phyloP scores from a whole-genome alignment of 2,113 vertebrate genomes.

The Desmodus rotundus region DNA sequence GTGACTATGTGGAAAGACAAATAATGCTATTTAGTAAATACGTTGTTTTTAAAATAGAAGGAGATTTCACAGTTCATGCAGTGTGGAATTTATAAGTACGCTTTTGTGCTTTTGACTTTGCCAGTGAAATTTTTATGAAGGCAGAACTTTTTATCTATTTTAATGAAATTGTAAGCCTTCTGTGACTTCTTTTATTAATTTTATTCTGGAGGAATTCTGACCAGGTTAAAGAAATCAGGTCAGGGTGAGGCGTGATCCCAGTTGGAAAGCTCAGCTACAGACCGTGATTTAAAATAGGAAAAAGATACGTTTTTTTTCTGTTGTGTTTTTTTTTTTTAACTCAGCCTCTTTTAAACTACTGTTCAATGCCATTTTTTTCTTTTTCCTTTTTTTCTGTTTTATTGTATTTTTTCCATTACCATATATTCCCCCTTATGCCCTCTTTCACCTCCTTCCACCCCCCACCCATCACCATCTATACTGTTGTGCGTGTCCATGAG shows the following conservation, averaged over 20 bases:
- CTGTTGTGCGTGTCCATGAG: too few species aligned
- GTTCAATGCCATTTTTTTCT: neutral
- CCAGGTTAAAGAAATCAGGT: conserved; percentile 65
- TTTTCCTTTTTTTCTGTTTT: too few species aligned
- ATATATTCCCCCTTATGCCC: too few species aligned
- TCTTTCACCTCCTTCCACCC: too few species aligned
- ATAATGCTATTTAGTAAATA: conserved; percentile 34
- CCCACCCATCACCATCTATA: too few species aligned
- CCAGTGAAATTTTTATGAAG: conserved; percentile 57
- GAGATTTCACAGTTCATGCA: neutral
- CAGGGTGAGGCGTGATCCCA: conserved; percentile 34
- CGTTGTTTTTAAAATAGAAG: conserved; percentile 22
- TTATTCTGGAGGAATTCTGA: conserved; percentile 59
- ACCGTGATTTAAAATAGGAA: conserved; percentile 26
- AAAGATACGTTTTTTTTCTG: neutral
- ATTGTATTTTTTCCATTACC: too few species aligned
- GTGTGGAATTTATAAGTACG: neutral
- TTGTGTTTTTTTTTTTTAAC: neutral
- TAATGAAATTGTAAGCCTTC: conserved; percentile 69
- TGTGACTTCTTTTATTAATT: conserved; percentile 66
- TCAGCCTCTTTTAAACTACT: neutral
- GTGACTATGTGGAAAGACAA: neutral
- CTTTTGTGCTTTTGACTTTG: conserved; percentile 1
- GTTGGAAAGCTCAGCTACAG: conserved; percentile 6
- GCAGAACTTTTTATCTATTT: conserved; percentile 59